Base-by-base conservation (phyloP, 2,113 vertebrate species). In the Typhlomys cinereus region DNA sequence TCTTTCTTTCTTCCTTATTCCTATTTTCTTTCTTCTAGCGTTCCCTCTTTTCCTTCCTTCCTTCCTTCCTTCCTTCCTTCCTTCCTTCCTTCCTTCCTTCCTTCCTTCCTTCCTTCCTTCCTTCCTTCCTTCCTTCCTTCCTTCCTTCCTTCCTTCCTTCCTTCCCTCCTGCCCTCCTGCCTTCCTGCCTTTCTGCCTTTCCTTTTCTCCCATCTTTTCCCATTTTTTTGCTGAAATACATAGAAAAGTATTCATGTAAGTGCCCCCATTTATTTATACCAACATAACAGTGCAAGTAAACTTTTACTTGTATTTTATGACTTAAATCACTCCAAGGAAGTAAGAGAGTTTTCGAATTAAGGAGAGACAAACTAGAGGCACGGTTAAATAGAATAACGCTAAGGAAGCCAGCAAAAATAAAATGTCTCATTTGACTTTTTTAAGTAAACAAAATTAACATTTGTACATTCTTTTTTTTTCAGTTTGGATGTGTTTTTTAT, bases 101-200 rank as follows among this genome's bases (percentile, higher is more conserved):
- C n/a, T 21, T 39, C 34, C 4, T 12, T 14, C 21, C 20, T 21
- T 4, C 7, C 36, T 12, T 1, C 34, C 31, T 14, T 27, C 12
- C 23, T 15, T 8, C 8, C 2, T 17, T 9, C 23, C 54, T 81
- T 57, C 6, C 17, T 34, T 1, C 1, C 52, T 11, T 7, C 18
- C 18, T 2, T 52, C 9, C 10, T 18, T n/a, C 12, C n/a, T 9
- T 25, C 9, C 4, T 52, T 54, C 6, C 12, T 17, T n/a, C 2
- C 17, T 66, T 7, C 14, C 29, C 57, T 21, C 31, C 41, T 1
- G 10, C 12, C 23, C 8, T 6, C 31, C 29, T 23, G 12, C 9
- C 4, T 15, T 29, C 25, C 4, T 7, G 10, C 21, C 20, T 15
- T 6, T 5, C 36, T 8, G 0, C 21, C 18, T 14, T 23, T 7